phyloP scores from a whole-genome alignment of 2,113 vertebrate genomes.

The Cyanoderma ruficeps region DNA sequence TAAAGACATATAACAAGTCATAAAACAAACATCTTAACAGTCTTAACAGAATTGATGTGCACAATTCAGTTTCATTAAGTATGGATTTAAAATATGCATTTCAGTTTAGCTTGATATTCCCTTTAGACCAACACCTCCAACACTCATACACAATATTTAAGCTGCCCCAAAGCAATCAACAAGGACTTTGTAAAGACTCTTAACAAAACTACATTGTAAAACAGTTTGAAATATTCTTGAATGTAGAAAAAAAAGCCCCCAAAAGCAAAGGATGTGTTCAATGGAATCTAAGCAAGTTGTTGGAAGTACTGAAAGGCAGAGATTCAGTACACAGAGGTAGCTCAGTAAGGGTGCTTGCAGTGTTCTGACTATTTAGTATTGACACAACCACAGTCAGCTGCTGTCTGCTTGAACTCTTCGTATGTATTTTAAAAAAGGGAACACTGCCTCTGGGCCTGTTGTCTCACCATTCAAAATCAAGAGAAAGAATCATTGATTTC shows the following conservation, averaged over 20 bases:
- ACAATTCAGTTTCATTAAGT: conserved; percentile 63
- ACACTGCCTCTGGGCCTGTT: not conserved
- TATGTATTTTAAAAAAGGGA: not conserved
- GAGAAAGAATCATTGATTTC: not conserved
- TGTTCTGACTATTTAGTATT: conserved; percentile 4
- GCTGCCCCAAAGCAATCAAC: conserved; percentile 30
- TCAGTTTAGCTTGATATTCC: conserved; percentile 53
- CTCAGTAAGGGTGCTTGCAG: conserved; percentile 56
- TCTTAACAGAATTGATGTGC: conserved; percentile 46
- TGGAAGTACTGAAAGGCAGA: conserved; percentile 46
- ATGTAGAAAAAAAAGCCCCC: not conserved
- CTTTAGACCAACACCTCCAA: conserved; percentile 62
- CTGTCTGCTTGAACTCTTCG: not conserved
- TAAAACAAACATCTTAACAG: conserved; percentile 45
- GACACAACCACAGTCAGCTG: not conserved
- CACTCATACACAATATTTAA: not conserved
- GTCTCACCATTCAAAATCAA: not conserved
- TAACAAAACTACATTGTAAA: conserved; percentile 5
- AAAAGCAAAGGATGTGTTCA: not conserved
- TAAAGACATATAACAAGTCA: conserved; percentile 54
- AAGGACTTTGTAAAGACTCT: conserved; percentile 12
- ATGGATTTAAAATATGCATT: conserved; percentile 49
- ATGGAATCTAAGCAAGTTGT: conserved; percentile 48
- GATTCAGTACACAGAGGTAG: conserved; percentile 75
- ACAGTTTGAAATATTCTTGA: conserved; percentile 9